Percentiles rank a stretch among this genome's conserved stretches.
phyloP scores from a whole-genome alignment of 2,113 vertebrate species.

The Naja naja region DNA sequence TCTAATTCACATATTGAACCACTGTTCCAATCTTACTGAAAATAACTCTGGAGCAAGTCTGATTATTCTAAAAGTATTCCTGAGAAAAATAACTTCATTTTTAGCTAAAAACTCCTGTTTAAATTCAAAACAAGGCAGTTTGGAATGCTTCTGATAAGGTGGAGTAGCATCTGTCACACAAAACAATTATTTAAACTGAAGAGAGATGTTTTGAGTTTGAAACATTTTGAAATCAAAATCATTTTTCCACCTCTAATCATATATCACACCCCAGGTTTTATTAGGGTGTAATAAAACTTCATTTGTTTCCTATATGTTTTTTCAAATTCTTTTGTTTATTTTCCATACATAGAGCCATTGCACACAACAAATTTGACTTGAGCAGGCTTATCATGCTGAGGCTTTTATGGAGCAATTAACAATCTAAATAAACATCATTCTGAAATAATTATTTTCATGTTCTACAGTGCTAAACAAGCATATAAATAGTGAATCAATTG shows the following conservation, averaged over 20 bases:
- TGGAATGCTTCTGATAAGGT: background rate
- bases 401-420: slow-evolving; percentile 41
- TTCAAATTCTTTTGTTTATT: background rate
- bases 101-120: background rate
- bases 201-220: background rate
- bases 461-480: background rate
- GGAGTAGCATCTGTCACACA: background rate
- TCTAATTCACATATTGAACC: background rate
- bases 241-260: background rate
- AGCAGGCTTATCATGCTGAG: slow-evolving; percentile 37
- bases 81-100: background rate
- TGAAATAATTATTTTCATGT: slow-evolving; percentile 8
- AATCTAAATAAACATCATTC: slow-evolving; percentile 26
- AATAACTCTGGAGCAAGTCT: background rate
- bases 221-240: background rate
- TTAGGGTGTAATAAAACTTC: background rate
- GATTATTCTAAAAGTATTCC: background rate
- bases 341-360: background rate
- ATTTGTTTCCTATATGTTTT: background rate
- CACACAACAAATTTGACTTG: background rate
- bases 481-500: background rate
- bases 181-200: background rate
- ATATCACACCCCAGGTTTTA: background rate
- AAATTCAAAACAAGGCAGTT: background rate
- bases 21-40: background rate